Base-by-base conservation (phyloP, 2,888 invertebrate species). In the Strigamia transsilvanica region DNA sequence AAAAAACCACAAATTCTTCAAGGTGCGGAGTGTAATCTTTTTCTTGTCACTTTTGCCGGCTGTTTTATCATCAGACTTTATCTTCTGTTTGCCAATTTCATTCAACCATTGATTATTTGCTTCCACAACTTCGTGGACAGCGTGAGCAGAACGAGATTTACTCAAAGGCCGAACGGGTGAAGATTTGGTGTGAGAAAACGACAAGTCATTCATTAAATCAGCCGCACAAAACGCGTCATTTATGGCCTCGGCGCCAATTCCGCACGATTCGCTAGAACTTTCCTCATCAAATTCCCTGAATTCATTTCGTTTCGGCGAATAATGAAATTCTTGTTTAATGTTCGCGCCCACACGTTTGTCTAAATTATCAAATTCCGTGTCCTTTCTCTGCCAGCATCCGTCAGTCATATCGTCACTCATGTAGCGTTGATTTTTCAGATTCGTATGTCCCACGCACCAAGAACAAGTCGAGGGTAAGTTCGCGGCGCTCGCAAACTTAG, bases 1-100 rank as follows among this genome's bases (percentile, higher is more conserved):
- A 82, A 87, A 85, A 83, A 88, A 84, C 82, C 85, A 87, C 51
- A 88, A 86, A 83, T 87, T 87, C 83, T 87, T 87, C 38, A 88
- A 83, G 12, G 88, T 87, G 82, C 87, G 86, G 82, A 88, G 85
- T 12, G 86, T 85, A 41, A 84, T 85, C 82, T 85, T 86, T 83
- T 85, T 85, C 61, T 85, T 84, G 34, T 84, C 84, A n/a, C 46
- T 61, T 32, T 81, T 82, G 4, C 27, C 51, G 23, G 82, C 0
- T n/a, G 9, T 6, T 73, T 78, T 77, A n/a, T 79, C 80, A 32
- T 6, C 51, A 3, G 82, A 23, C 12, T 23, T 78, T 3, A 23
- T 51, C 27, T 23, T 56, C 18, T 46, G 18, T 41, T 21, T 38
- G 12, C 42, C 15, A 7, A 42, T 42, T 13, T 41, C 41, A 66